phyloP scores from a whole-genome alignment of 1,140 invertebrate species.

The Penaeus indicus region DNA sequence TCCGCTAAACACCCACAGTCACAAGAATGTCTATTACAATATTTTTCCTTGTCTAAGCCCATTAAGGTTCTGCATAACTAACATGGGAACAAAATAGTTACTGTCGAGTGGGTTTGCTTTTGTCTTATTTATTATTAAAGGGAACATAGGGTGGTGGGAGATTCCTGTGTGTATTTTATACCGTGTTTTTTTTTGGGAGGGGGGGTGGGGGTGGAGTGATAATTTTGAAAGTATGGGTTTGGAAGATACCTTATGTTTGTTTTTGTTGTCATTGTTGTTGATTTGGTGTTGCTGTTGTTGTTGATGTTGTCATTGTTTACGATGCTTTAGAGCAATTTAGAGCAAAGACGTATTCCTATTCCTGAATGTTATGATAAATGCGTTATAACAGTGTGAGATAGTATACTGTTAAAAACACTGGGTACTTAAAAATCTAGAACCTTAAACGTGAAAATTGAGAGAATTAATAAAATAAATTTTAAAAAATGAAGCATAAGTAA shows the following conservation, averaged over 20 bases:
- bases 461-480: too few species aligned
- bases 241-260: too few species aligned
- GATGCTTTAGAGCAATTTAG: background rate
- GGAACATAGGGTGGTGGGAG: too few species aligned
- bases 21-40: conserved; percentile 26
- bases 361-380: background rate
- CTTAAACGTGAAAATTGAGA: too few species aligned
- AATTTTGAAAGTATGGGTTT: too few species aligned
- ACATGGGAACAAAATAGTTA: conserved; percentile 33
- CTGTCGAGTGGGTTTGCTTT: background rate
- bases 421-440: background rate
- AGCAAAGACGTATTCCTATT: too few species aligned
- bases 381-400: background rate
- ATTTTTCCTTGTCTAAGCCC: conserved; percentile 20
- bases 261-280: background rate
- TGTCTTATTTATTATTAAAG: background rate
- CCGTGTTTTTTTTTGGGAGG: too few species aligned
- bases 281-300: background rate
- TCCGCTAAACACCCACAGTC: conserved; percentile 9
- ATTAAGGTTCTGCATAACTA: conserved; percentile 18
- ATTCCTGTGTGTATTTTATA: too few species aligned
- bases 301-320: background rate
- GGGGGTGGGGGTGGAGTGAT: too few species aligned
- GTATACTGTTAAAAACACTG: too few species aligned
- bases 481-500: too few species aligned